Percentiles rank a stretch among this genome's conserved stretches.
phyloP scores from a whole-genome alignment of 2,113 vertebrate genomes.

The Phainopepla nitens region DNA sequence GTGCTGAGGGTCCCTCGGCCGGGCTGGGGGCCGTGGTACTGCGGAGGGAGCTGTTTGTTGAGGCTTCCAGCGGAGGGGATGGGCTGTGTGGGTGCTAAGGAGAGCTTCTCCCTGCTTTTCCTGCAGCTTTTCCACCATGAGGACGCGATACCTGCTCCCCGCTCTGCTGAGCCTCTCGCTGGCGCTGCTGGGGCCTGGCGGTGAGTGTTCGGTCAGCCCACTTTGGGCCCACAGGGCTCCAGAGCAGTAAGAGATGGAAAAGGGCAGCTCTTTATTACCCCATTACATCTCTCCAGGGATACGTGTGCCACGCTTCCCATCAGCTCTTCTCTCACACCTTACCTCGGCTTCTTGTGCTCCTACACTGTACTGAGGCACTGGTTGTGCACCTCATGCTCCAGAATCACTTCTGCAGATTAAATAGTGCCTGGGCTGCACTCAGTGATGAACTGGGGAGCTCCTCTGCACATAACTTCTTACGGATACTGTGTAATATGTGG shows the following conservation, averaged over 20 bases:
- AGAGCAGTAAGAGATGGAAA: background rate
- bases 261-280: background rate
- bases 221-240: background rate
- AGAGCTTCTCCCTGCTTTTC: background rate
- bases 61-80: background rate
- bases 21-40: too few relatives aligned
- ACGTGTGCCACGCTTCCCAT: background rate
- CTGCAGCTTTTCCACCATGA: background rate
- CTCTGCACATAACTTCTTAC: background rate
- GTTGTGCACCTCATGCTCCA: rapidly evolving
- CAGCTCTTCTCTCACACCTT: rapidly evolving
- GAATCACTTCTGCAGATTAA: background rate
- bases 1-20: background rate
- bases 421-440: background rate
- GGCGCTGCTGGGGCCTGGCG: background rate
- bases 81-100: background rate
- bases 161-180: background rate
- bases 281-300: rapidly evolving
- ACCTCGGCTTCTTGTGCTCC: background rate
- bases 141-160: background rate
- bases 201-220: background rate
- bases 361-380: rapidly evolving
- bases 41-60: background rate
- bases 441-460: background rate
- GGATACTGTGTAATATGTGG: background rate